Evolutionary conservation across 2,797 vertebrate genomes (phyloP), one percentile per base, ranked within the genome.

Genomic region (Margarornis squamiger): DNA sequence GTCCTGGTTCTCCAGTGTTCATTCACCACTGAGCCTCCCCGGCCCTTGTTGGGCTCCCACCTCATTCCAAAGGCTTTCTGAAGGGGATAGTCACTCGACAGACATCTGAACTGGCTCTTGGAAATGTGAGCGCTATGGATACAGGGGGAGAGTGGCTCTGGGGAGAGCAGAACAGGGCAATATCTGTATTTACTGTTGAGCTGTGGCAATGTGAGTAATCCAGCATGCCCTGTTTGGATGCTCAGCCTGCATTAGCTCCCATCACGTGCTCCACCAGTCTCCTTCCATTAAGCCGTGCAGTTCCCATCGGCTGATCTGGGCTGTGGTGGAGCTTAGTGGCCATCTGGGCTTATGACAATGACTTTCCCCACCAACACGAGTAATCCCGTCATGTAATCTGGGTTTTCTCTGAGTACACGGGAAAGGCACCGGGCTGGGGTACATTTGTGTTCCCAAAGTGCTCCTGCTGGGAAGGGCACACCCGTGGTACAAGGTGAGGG

Each of bases 401-500:
- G 15, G 38, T 18, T 89, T 73, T 74, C 76, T 71, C 55, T 34
- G 86, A 86, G 52, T 14, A 45, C 58, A 8, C 22, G 15, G 38
- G 51, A 39, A 77, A 20, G 30, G 70, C 61, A 23, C 38, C 10
- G 9, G 89, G 52, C 66, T 3, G 36, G 5, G 30, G 75, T 68
- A n/a, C 11, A 14, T 51, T 63, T 16, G 30, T 26, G 51, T 72
- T 79, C 91, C 86, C 84, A 18, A 32, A 46, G 79, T 7, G 38
- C 39, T 77, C 16, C 89, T 66, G 76, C 59, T 43, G 49, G 5
- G 0, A 8, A 32, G 88, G 73, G 12, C 63, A 3, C 32, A 4
- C 0, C 0, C 2, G 0, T 2, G 21, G 14, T 2, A 6, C 6
- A 1, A 6, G 10, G 2, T 0, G 14, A 16, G 74, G 74, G 48